A percentile compares a stretch with the other conserved stretches of the same genome.
These are phyloP conservation scores for Lynx canadensis DNA, from an alignment of 2,113 vertebrate species.

Conservation along the genomic window DNA sequence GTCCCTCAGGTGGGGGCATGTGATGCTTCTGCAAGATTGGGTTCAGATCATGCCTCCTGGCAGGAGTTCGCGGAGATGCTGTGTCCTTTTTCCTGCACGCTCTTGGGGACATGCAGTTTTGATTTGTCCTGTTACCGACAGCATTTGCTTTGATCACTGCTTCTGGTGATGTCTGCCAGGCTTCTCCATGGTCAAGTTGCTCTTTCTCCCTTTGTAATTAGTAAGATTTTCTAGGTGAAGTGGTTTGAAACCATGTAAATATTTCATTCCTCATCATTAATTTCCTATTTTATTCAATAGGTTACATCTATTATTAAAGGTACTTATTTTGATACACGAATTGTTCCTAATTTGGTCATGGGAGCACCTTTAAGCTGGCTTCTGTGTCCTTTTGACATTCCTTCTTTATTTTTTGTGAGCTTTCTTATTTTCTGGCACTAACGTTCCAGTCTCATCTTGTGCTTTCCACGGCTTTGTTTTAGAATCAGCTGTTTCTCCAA, in stretches of 20 bases:
- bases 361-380: background rate
- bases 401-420: too few relatives aligned
- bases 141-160: background rate
- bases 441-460: background rate
- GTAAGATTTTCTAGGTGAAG: background rate
- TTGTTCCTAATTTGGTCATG: background rate
- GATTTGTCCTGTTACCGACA: background rate
- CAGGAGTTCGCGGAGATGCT: background rate
- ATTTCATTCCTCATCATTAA: background rate
- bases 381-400: background rate
- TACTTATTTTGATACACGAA: background rate
- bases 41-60: too few relatives aligned
- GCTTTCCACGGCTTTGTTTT: background rate
- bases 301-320: background rate
- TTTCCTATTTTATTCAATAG: background rate
- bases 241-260: background rate
- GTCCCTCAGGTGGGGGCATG: too few relatives aligned
- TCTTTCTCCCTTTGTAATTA: background rate
- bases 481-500: background rate
- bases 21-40: rapidly evolving
- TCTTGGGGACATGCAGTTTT: background rate
- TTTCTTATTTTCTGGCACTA: background rate
- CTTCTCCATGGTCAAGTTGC: background rate
- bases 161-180: background rate
- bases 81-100: rapidly evolving